Conservation (phyloP, 2,888 invertebrate genomes). For the Leucophenga maculata region DNA sequence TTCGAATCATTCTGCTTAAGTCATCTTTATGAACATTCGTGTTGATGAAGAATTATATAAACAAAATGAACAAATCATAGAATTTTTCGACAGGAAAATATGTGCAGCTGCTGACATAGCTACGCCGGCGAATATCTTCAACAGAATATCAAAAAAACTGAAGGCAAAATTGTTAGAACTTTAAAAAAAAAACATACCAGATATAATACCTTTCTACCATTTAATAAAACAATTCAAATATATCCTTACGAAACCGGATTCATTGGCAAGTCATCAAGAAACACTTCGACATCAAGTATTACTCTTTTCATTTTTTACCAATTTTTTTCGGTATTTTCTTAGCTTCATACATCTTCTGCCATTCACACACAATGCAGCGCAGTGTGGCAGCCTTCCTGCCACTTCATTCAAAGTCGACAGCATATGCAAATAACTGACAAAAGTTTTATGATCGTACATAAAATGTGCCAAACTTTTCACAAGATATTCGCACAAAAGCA, state of each 20-base stretch:
- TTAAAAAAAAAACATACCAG: too few relatives aligned
- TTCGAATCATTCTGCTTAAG: too few relatives aligned
- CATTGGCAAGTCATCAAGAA: background rate
- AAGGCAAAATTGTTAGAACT: too few relatives aligned
- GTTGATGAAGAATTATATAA: too few relatives aligned
- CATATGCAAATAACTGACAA: background rate
- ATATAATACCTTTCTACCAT: background rate
- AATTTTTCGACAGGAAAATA: too few relatives aligned
- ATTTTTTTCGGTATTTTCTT: background rate
- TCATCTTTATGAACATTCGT: too few relatives aligned
- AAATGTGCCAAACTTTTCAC: background rate
- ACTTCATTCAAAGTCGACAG: background rate
- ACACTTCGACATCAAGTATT: background rate
- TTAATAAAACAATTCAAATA: too few relatives aligned
- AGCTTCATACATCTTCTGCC: too few relatives aligned
- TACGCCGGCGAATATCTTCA: too few relatives aligned
- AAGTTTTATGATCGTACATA: background rate
- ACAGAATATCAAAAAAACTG: too few relatives aligned
- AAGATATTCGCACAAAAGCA: conserved; percentile 12
- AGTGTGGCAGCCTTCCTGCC: background rate
- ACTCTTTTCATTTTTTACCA: background rate
- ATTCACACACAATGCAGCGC: background rate
- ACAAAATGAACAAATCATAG: too few relatives aligned
- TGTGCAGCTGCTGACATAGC: too few relatives aligned
- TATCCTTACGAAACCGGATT: background rate